phyloP scores from a whole-genome alignment of 2,113 vertebrate genomes.

The Sylvietta virens region DNA sequence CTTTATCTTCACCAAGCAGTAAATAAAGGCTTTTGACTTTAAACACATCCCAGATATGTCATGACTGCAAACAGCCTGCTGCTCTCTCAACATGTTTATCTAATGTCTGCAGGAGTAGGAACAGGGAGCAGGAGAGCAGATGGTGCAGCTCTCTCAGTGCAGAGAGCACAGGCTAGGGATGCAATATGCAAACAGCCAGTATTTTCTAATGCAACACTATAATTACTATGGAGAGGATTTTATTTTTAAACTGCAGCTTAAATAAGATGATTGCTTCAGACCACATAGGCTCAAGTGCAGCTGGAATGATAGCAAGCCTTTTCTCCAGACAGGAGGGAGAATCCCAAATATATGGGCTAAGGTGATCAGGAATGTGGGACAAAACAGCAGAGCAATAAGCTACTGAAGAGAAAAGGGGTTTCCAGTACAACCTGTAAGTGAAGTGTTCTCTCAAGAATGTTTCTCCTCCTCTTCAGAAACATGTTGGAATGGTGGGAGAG shows the following conservation, averaged over 20 bases:
- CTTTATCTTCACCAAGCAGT: slow-evolving; percentile 47
- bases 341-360: neutral
- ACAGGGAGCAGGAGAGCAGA: slow-evolving; percentile 47
- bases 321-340: neutral
- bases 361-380: neutral
- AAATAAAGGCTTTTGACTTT: slow-evolving; percentile 65
- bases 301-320: neutral
- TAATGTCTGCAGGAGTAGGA: slow-evolving; percentile 48
- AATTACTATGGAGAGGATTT: slow-evolving; percentile 16
- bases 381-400: neutral
- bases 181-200: neutral
- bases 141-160: slow-evolving; percentile 18
- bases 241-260: slow-evolving; percentile 25
- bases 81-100: slow-evolving; percentile 51
- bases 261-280: slow-evolving; percentile 31
- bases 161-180: neutral
- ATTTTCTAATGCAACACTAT: neutral
- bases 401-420: neutral
- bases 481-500: neutral
- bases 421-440: neutral
- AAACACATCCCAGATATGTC: slow-evolving; percentile 45
- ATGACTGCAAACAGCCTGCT: slow-evolving; percentile 48
- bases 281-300: slow-evolving; percentile 4
- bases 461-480: neutral
- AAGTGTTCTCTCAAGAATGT: neutral